phyloP scores from a whole-genome alignment of 1,140 invertebrate genomes.

The Trinorchestia longiramus region DNA sequence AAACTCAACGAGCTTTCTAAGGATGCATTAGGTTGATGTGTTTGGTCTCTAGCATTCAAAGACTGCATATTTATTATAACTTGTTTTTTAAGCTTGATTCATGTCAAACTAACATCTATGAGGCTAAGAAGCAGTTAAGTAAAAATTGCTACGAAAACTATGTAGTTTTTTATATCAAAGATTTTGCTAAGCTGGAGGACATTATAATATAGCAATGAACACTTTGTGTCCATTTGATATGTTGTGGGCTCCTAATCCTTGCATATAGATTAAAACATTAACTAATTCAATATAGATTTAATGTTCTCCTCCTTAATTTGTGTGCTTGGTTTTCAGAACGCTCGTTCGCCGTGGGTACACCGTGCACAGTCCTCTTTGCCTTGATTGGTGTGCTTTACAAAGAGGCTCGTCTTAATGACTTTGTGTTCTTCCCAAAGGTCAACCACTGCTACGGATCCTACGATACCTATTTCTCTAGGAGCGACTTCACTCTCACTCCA shows the following conservation, averaged over 20 bases:
- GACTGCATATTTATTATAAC: no score
- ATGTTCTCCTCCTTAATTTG: background rate
- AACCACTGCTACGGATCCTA: background rate
- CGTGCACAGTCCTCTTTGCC: background rate
- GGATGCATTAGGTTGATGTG: no score
- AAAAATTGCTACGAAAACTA: background rate
- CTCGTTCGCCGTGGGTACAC: background rate
- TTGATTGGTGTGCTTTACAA: slow-evolving; percentile 17
- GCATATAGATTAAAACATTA: background rate
- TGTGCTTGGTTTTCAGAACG: background rate
- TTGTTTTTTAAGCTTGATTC: no score
- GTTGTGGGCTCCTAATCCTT: background rate
- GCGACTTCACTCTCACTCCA: background rate
- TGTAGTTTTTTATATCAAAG: background rate
- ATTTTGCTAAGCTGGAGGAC: background rate
- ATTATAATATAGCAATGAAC: background rate
- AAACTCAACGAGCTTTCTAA: no score
- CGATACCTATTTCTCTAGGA: background rate
- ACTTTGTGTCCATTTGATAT: background rate
- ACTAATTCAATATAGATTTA: background rate
- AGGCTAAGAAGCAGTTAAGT: no score
- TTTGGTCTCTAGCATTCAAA: no score
- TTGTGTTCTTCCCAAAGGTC: background rate
- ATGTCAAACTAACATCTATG: no score
- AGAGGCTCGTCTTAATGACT: background rate